phyloP scores from a whole-genome alignment of 1,140 invertebrate species.

The Formica exsecta region DNA sequence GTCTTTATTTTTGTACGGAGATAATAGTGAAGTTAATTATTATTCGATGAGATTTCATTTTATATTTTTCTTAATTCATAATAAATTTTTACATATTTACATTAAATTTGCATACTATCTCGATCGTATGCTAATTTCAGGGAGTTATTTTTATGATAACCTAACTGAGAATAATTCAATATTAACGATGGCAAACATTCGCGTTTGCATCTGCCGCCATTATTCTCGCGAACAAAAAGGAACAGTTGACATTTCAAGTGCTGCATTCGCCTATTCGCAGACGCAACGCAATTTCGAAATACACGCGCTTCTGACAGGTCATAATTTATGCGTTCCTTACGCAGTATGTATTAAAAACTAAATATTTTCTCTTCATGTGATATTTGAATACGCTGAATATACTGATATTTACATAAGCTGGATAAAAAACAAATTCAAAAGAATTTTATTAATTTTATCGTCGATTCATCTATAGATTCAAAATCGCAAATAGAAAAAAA shows the following conservation, averaged over 20 bases:
- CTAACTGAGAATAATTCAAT: constrained; percentile 40
- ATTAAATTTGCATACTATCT: constrained; percentile 15
- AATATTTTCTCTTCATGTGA: not conserved
- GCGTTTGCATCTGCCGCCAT: constrained; percentile 13
- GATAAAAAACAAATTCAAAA: not conserved
- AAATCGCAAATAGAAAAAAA: not conserved
- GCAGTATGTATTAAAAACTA: not conserved
- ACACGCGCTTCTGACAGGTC: constrained; percentile 18
- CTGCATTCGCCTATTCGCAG: constrained; percentile 18
- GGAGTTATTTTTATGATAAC: constrained; percentile 14
- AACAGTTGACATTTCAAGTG: constrained; percentile 47
- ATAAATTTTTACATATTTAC: constrained; percentile 27
- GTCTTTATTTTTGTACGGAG: not conserved
- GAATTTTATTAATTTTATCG: not conserved
- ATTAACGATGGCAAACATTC: constrained; percentile 1
- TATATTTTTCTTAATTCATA: not conserved
- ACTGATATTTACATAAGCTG: too few relatives aligned
- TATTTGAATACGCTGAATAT: not conserved
- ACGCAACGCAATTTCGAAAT: constrained; percentile 29
- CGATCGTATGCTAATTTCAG: not conserved
- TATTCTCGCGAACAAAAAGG: constrained; percentile 32
- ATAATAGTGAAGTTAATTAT: not conserved
- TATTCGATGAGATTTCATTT: not conserved
- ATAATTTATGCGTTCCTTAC: constrained; percentile 36
- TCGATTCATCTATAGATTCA: too few relatives aligned